phyloP scores from a whole-genome alignment of 2,797 vertebrate genomes.

The Acanthopagrus latus region DNA sequence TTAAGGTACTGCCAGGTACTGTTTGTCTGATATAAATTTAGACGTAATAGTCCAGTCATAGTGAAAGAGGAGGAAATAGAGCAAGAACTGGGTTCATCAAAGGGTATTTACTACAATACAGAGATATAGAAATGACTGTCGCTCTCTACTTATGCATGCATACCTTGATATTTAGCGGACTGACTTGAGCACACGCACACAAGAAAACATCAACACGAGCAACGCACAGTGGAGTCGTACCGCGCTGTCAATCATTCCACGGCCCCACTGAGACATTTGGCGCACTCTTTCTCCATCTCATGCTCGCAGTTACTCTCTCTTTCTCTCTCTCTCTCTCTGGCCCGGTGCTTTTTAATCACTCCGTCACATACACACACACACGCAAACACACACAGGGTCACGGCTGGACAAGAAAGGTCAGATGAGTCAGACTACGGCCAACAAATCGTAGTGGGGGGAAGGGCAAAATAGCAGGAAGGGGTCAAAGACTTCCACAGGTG shows the following conservation, averaged over 20 bases:
- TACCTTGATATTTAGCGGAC: constrained; percentile 54
- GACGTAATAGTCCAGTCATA: constrained; percentile 60
- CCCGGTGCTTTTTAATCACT: constrained; percentile 48
- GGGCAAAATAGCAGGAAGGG: constrained; percentile 14
- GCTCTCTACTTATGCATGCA: constrained; percentile 39
- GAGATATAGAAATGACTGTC: constrained; percentile 73
- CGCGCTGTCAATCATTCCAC: constrained; percentile 53
- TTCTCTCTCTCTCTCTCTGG: constrained; percentile 20
- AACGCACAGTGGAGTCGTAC: constrained; percentile 40
- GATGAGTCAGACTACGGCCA: constrained; percentile 61
- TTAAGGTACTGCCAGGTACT: not conserved
- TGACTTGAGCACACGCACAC: constrained; percentile 26
- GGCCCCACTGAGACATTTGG: constrained; percentile 46
- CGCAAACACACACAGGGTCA: constrained; percentile 41
- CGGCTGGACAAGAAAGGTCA: constrained; percentile 67
- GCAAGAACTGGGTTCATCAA: constrained; percentile 50
- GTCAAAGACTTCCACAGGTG: constrained; percentile 32
- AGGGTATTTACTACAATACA: constrained; percentile 58
- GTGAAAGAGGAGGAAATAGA: constrained; percentile 60
- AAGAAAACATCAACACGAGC: constrained; percentile 24
- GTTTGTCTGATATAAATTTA: constrained; percentile 30
- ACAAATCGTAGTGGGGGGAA: constrained; percentile 34
- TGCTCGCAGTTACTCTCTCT: constrained; percentile 32
- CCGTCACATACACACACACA: constrained; percentile 20
- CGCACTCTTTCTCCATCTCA: constrained; percentile 37